Evolutionary conservation across 2,888 invertebrate species (phyloP).

Genomic region (Cephus pulcher): DNA sequence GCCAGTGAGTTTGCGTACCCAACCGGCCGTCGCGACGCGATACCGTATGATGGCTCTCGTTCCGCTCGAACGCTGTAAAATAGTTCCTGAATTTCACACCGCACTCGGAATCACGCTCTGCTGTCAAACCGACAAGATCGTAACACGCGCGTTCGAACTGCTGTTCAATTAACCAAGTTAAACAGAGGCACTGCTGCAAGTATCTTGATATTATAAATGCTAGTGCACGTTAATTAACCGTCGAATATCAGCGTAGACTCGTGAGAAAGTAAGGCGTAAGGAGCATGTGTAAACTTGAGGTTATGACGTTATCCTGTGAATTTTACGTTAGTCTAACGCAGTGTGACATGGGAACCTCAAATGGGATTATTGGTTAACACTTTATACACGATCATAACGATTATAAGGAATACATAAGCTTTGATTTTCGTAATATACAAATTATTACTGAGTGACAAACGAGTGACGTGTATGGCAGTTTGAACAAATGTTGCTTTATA

Average conservation of each 20-base stretch:
- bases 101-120: not conserved
- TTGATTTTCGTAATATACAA: not conserved
- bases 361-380: not conserved
- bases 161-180: not conserved
- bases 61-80: not conserved
- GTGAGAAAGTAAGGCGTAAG: not conserved
- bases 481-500: too few relatives aligned
- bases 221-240: not conserved
- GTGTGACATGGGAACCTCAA: not conserved
- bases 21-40: not conserved
- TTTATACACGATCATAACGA: not conserved
- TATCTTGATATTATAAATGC: not conserved
- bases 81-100: not conserved
- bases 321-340: not conserved
- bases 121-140: not conserved
- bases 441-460: not conserved
- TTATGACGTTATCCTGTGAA: not conserved
- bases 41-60: not conserved
- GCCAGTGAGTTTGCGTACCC: conserved; percentile 7
- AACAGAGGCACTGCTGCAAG: not conserved
- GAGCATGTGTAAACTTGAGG: not conserved
- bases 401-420: not conserved
- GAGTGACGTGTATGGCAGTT: not conserved
- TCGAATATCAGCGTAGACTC: not conserved
- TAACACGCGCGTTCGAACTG: not conserved